phyloP scores from a whole-genome alignment of 2,797 vertebrate genomes.

The Sardinella longiceps region DNA sequence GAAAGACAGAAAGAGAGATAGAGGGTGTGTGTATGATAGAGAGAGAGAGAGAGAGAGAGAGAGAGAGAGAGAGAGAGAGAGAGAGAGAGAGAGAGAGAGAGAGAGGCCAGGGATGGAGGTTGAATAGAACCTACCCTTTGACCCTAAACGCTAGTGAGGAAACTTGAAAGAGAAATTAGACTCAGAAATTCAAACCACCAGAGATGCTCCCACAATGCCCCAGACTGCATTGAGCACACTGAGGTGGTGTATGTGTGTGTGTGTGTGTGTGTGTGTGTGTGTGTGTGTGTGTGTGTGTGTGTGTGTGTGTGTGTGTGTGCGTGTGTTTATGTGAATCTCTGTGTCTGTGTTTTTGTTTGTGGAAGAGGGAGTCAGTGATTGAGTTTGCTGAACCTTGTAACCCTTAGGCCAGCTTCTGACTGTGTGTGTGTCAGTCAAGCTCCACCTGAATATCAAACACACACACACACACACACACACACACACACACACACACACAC shows the following conservation, averaged over 20 bases:
- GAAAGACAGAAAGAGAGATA: not conserved
- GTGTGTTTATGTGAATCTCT: too few species aligned
- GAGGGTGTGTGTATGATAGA: not conserved
- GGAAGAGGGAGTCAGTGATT: not conserved
- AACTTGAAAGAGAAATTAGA: not conserved
- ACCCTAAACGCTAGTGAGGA: not conserved
- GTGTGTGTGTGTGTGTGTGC: not conserved
- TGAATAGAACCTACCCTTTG: not conserved
- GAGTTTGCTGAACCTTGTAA: slow-evolving; percentile 1
- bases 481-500: too few species aligned
- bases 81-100: not conserved
- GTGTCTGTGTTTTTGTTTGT: too few species aligned
- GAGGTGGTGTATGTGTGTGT: not conserved
- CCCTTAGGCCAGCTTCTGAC: not conserved
- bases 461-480: too few species aligned
- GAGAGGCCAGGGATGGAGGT: not conserved
- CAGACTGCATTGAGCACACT: not conserved
- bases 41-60: not conserved
- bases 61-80: not conserved
- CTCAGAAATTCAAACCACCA: not conserved
- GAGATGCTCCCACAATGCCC: not conserved
- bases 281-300: too few species aligned
- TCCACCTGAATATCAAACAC: too few species aligned
- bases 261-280: not conserved
- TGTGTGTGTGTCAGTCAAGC: too few species aligned